Evolutionary conservation across 2,113 vertebrate genomes (phyloP).

Genomic region (Ceyx margarethae): DNA sequence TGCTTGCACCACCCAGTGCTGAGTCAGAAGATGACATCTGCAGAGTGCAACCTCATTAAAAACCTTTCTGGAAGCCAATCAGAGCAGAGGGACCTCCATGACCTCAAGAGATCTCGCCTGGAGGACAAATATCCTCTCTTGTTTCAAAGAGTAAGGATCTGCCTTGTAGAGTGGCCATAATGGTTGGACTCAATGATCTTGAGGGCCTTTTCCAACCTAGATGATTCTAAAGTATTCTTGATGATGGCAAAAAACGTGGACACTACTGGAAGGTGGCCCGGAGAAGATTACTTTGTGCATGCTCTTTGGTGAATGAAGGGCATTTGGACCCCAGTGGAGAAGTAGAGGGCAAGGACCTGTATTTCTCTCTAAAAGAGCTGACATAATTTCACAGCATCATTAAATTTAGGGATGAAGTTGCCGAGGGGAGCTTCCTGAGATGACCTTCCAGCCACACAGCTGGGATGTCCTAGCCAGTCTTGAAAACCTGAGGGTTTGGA

Average conservation of each 20-base stretch:
- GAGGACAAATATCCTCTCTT: not conserved
- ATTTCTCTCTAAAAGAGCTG: not conserved
- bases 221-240: not conserved
- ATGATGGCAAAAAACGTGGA: not conserved
- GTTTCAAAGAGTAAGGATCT: not conserved
- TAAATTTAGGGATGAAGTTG: not conserved
- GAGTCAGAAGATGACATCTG: slow-evolving; percentile 10
- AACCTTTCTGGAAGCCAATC: not conserved
- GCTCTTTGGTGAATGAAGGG: not conserved
- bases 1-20: not conserved
- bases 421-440: accelerated
- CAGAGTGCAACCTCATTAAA: not conserved
- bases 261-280: not conserved
- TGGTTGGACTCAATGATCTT: too few relatives aligned
- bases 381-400: not conserved
- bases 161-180: too few relatives aligned
- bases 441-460: not conserved
- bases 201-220: not conserved
- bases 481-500: not conserved
- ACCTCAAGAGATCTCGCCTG: not conserved
- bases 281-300: not conserved
- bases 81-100: not conserved
- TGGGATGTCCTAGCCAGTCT: not conserved
- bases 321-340: not conserved
- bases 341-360: not conserved